Base-by-base conservation (phyloP, 1,140 invertebrate species). In the Caenorhabditis brenneri region DNA sequence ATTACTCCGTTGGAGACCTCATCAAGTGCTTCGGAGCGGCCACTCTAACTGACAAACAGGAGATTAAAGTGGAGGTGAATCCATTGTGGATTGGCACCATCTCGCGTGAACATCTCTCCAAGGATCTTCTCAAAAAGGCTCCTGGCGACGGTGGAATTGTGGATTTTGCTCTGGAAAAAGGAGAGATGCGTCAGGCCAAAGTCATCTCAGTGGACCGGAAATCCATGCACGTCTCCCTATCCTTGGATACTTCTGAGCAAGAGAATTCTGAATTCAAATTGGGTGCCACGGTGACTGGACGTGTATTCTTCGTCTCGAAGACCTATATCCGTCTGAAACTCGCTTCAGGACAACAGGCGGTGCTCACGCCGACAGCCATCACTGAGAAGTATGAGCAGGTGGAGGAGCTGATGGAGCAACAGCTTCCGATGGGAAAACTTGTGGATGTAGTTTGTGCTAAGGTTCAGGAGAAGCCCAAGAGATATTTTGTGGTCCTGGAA, bases 281-380 rank as follows among this genome's bases (percentile, higher is more conserved):
- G 36, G 81, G 81, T 6, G 16, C 19, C 1, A 19, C 60, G 16
- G 42, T 74, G 1, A 69, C 81, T n/a, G 81, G 55, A 39, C 58
- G 81, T 69, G 60, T 82, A 15, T 29, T 74, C 60, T 81, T 42
- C 31, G 36, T 60, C n/a, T 36, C 22, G 10, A 55, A 81, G 60
- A 55, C 36, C n/a, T 42, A 69, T 24, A 22, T 82, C 29, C 51
- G 51, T 24, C 24, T 82, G 22, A 58, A 82, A n/a, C 33, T 82
- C 1, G 36, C 81, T 27, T 48, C 81, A 36, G 81, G 81, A 42
- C 81, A 82, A 46, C 81, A 82, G 29, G 81, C 81, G 27, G 60
- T 82, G 49, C 24, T 82, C 4, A 60, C 55, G 10, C 81, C 81
- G 29, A 82, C 81, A 36, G 58, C 46, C 7, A 69, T 69, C 22